Evolutionary conservation across 2,888 invertebrate genomes (phyloP).

Genomic region (Hyppa rectilinea): DNA sequence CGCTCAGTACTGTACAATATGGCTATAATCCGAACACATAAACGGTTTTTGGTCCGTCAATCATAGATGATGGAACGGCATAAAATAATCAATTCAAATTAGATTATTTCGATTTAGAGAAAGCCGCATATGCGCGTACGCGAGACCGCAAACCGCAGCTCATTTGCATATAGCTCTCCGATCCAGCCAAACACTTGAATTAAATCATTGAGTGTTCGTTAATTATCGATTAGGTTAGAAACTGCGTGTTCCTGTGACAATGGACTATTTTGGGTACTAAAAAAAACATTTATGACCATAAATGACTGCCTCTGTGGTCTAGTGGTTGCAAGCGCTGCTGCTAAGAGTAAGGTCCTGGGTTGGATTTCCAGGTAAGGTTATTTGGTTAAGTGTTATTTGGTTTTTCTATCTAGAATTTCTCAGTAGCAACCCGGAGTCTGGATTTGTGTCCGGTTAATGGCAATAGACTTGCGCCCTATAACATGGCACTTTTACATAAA

Average conservation of each 20-base stretch:
- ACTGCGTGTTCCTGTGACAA: slow-evolving; percentile 17
- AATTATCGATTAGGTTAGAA: slow-evolving; percentile 45
- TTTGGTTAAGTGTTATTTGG: too few species aligned
- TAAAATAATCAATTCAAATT: slow-evolving; percentile 67
- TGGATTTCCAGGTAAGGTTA: too few species aligned
- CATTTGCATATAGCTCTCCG: slow-evolving; percentile 67
- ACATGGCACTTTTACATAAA: too few species aligned
- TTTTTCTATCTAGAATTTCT: too few species aligned
- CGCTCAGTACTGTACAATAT: slow-evolving; percentile 21
- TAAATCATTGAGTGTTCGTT: slow-evolving; percentile 58
- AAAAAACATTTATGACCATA: background rate
- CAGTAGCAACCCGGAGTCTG: too few species aligned
- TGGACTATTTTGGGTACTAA: background rate
- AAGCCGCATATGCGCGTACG: slow-evolving; percentile 52
- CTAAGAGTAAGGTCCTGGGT: too few species aligned
- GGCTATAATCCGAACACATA: slow-evolving; percentile 34
- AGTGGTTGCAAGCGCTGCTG: too few species aligned
- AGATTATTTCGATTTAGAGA: slow-evolving; percentile 65
- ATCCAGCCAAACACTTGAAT: slow-evolving; percentile 64
- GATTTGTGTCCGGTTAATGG: too few species aligned
- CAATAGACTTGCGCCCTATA: too few species aligned
- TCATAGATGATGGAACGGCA: slow-evolving; percentile 47
- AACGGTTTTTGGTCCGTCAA: slow-evolving; percentile 34
- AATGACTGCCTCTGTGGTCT: too few species aligned
- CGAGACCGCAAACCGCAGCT: slow-evolving; percentile 68